These are phyloP conservation scores for Nineta flava DNA, from an alignment of 2,888 invertebrate species.

Conservation along the genomic window DNA sequence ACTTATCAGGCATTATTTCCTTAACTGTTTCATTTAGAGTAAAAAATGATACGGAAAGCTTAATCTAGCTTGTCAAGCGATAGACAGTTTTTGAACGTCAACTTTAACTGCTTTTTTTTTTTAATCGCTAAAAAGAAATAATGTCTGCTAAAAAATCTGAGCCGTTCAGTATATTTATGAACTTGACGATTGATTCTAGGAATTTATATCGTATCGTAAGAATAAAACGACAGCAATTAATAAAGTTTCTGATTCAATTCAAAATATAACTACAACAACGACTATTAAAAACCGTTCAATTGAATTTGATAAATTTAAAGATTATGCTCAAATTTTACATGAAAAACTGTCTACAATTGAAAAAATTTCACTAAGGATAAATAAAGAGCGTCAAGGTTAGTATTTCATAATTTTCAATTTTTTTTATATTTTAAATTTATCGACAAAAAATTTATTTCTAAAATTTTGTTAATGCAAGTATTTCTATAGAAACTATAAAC, in stretches of 20 bases:
- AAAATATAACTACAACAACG: slow-evolving; percentile 33
- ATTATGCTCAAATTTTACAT: slow-evolving; percentile 39
- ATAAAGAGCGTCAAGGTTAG: slow-evolving; percentile 36
- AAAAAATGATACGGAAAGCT: no score
- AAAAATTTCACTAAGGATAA: slow-evolving; percentile 43
- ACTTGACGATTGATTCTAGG: slow-evolving; percentile 26
- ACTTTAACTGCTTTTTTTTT: no score
- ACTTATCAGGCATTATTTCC: no score
- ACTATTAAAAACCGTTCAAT: slow-evolving; percentile 38
- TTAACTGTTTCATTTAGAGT: no score
- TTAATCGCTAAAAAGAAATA: no score
- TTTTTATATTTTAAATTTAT: neutral
- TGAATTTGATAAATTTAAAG: slow-evolving; percentile 45
- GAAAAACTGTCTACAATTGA: slow-evolving; percentile 47
- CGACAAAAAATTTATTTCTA: no score
- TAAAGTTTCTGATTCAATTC: slow-evolving; percentile 38
- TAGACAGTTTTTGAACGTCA: no score
- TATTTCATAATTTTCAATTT: slow-evolving; percentile 3
- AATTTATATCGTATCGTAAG: slow-evolving; percentile 44
- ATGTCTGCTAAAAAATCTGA: no score
- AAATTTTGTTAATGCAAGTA: no score
- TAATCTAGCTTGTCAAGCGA: no score
- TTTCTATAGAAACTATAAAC: no score
- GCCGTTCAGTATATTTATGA: no score
- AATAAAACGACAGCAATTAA: slow-evolving; percentile 36